Evolutionary conservation across 1,140 invertebrate genomes (phyloP).

Genomic region (Yoshiicerus persimilis): DNA sequence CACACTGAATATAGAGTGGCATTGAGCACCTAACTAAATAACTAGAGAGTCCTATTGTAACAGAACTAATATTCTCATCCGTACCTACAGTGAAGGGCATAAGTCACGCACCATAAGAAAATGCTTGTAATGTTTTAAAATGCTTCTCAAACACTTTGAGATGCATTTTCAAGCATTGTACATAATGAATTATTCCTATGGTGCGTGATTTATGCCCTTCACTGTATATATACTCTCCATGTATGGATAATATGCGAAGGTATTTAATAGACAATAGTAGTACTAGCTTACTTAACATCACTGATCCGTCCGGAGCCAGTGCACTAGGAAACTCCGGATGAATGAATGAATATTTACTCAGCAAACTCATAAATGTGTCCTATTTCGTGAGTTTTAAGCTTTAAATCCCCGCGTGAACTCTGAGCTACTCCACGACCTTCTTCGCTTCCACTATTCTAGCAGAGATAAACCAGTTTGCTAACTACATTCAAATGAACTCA

Average conservation of each 20-base stretch:
- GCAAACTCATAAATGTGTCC: slow-evolving; percentile 26
- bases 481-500: not conserved
- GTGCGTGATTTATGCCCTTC: too few relatives aligned
- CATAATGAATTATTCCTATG: too few relatives aligned
- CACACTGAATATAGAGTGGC: not conserved
- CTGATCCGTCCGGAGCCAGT: not conserved
- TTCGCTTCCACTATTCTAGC: not conserved
- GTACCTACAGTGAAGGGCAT: too few relatives aligned
- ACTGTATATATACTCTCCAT: not conserved
- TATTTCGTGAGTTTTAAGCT: slow-evolving; percentile 1
- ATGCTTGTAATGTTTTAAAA: too few relatives aligned
- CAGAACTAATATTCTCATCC: not conserved
- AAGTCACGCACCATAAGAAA: too few relatives aligned
- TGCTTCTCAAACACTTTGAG: too few relatives aligned
- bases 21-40: not conserved
- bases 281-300: not conserved
- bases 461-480: not conserved
- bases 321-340: not conserved
- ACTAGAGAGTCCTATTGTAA: not conserved
- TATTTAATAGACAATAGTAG: not conserved
- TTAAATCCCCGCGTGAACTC: slow-evolving; percentile 24
- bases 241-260: not conserved
- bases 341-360: slow-evolving; percentile 30
- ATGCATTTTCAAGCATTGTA: too few relatives aligned
- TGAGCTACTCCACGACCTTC: not conserved